A percentile compares a stretch with the other conserved stretches of the same genome.
Evolutionary conservation across 2,113 vertebrate species (phyloP).

Genomic region (Ellobius talpinus): DNA sequence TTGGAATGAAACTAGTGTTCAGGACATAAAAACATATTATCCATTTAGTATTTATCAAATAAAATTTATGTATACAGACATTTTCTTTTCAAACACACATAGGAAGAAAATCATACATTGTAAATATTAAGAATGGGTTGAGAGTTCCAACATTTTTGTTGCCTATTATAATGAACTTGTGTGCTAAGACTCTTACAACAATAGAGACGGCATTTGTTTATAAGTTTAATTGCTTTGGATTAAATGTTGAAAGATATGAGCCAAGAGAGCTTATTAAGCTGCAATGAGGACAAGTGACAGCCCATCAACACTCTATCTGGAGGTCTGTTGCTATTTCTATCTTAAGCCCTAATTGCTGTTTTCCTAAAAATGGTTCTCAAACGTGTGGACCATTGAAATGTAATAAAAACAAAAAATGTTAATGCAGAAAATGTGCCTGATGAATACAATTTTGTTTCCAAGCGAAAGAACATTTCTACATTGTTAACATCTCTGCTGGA

Average conservation of each 20-base stretch:
- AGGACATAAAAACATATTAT: constrained; percentile 39
- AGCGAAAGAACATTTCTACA: constrained; percentile 2
- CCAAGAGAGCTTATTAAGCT: constrained; percentile 90
- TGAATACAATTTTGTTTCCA: constrained; percentile 42
- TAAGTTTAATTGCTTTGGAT: constrained; percentile 88
- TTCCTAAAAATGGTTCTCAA: constrained; percentile 72
- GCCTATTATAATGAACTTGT: constrained; percentile 83
- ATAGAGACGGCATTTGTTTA: constrained; percentile 86
- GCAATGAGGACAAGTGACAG: constrained; percentile 87
- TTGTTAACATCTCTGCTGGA: constrained; percentile 16
- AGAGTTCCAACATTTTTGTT: constrained; percentile 77
- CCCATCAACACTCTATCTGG: constrained; percentile 76
- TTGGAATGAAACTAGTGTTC: not conserved
- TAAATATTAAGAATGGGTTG: constrained; percentile 66
- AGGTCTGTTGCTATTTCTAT: constrained; percentile 76
- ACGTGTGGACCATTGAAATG: constrained; percentile 16
- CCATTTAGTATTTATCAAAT: constrained; percentile 49
- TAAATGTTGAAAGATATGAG: constrained; percentile 88
- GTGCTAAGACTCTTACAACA: constrained; percentile 82
- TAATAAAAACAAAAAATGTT: constrained; percentile 27
- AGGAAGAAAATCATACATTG: constrained; percentile 17
- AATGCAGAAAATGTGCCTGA: not conserved
- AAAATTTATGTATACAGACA: constrained; percentile 27
- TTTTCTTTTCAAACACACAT: constrained; percentile 35
- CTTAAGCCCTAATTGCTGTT: constrained; percentile 74